phyloP scores from a whole-genome alignment of 2,888 invertebrate species.

The Cheiracanthium punctorium region DNA sequence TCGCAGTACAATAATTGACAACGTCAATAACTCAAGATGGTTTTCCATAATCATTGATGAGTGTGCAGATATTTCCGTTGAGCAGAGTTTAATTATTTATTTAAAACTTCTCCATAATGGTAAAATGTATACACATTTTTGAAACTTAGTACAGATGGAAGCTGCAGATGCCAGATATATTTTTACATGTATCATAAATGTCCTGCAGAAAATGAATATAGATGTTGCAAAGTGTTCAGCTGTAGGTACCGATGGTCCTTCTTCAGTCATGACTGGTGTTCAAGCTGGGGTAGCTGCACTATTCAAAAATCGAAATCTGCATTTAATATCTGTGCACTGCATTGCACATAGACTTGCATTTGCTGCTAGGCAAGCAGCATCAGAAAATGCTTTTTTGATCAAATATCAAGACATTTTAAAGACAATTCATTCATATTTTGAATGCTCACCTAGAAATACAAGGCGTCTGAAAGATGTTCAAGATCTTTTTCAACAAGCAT shows the following conservation, averaged over 20 bases:
- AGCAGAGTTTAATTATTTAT: too few relatives aligned
- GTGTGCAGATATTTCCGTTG: background rate
- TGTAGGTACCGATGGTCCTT: background rate
- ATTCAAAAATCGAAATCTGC: background rate
- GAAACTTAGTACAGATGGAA: background rate
- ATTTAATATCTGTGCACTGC: conserved; percentile 14
- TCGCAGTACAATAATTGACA: background rate
- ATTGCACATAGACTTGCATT: background rate
- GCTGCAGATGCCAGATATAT: background rate
- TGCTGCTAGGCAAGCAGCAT: conserved; percentile 9
- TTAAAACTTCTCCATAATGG: background rate
- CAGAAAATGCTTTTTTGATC: background rate
- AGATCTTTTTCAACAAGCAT: background rate
- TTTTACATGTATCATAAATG: background rate
- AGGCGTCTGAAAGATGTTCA: background rate
- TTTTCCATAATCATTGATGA: conserved; percentile 21
- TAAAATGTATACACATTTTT: conserved; percentile 4
- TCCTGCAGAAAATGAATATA: background rate
- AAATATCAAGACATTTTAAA: conserved; percentile 24
- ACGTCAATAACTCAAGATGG: background rate
- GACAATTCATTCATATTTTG: background rate
- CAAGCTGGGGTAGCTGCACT: background rate
- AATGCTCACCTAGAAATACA: background rate
- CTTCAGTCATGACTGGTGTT: conserved; percentile 16
- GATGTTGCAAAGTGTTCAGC: conserved; percentile 8